Conservation (phyloP, 2,797 vertebrate species). For the Pseudopleuronectes americanus region DNA sequence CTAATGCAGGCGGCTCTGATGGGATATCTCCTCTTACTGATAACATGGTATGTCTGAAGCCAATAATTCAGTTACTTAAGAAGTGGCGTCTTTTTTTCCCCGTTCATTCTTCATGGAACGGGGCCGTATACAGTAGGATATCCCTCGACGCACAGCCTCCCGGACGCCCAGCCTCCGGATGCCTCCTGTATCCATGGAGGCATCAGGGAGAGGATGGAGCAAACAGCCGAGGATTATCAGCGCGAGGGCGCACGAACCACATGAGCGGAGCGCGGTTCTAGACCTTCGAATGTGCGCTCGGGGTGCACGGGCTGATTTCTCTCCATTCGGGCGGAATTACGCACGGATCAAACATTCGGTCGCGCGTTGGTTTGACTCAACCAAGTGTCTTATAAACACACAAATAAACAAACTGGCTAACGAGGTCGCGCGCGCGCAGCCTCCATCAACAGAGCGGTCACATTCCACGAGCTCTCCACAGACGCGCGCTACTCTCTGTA, state of each 20-base stretch:
- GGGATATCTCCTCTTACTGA: slow-evolving; percentile 25
- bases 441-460: neutral
- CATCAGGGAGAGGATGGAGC: slow-evolving; percentile 22
- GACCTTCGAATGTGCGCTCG: slow-evolving; percentile 28
- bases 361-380: slow-evolving; percentile 5
- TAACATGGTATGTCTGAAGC: slow-evolving; percentile 24
- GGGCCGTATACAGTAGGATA: neutral
- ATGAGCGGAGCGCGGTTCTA: slow-evolving; percentile 37
- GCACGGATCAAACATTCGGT: slow-evolving; percentile 5
- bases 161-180: too few relatives aligned
- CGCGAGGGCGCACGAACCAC: slow-evolving; percentile 28
- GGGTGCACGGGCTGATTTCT: neutral
- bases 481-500: slow-evolving; percentile 7
- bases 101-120: neutral
- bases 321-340: slow-evolving; percentile 11
- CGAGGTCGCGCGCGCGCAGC: neutral
- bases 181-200: slow-evolving; percentile 1
- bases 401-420: slow-evolving; percentile 17
- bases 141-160: too few relatives aligned
- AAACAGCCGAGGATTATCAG: slow-evolving; percentile 26
- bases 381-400: slow-evolving; percentile 43
- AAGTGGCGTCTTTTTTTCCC: neutral
- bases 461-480: neutral
- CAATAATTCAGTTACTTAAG: slow-evolving; percentile 13
- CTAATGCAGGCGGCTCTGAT: slow-evolving; percentile 27